Base-by-base conservation (phyloP, 2,888 invertebrate species). In the Syrista parreyssii region DNA sequence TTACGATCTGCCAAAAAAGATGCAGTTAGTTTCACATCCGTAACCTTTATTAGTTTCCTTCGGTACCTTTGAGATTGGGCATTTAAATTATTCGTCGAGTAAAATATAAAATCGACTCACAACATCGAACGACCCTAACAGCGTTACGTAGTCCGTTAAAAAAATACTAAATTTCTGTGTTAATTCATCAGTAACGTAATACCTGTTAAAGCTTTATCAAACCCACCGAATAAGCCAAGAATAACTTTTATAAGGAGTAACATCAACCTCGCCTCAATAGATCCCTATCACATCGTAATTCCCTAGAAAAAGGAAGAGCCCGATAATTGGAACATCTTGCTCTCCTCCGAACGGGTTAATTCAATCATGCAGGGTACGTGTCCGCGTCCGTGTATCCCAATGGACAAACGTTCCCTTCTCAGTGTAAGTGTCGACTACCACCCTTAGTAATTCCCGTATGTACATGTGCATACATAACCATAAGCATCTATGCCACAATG, bases 1-100 rank as follows among this genome's bases (percentile, higher is more conserved):
- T 81, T 81, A 82, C 77, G 81, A 77, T 73, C 76, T 80, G 80
- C 78, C 78, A 81, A 81, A 79, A 79, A 79, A 78, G 76, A 75
- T 75, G 77, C 79, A 77, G 79, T 81, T 80, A 77, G 78, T 78
- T 77, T 80, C 77, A 77, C 78, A 81, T 82, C 73, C 78, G 75
- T 79, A 78, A 78, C 75, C 68, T 76, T 71, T 34, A 55, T 68
- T 72, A 73, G 68, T 40, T 73, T 75, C 73, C 73, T 79, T 76
- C 75, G 55, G 55, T 55, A 55, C 23, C 23, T 55, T 55, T 55
- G 23, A 23, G 55, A 55, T 6, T 55, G 9, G 2, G 9, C 2
- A 23, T 2, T 55, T 23, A 23, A 55, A 55, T 23, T 55, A 55
- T 55, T 55, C 23, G 2, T 9, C 9, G 9, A 23, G 23, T 9